Base-by-base conservation (phyloP, 2,888 invertebrate genomes). In the Philereme vetulata region DNA sequence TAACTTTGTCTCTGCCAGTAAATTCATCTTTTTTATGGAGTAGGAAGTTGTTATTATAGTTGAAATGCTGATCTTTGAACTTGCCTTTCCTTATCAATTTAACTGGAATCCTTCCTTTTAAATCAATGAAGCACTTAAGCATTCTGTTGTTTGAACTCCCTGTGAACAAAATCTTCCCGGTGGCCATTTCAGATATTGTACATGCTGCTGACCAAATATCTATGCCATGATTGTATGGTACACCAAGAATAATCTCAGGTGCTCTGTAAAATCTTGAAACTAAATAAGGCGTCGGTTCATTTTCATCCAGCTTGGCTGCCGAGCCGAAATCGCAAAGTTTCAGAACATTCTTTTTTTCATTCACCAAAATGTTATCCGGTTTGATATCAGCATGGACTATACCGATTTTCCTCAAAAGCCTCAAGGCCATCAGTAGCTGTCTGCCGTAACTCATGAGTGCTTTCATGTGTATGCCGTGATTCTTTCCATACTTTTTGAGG, bases 251-350 rank as follows among this genome's bases (percentile, higher is more conserved):
- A 60, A 99, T 99, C 95, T 99, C 99, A 1, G 99, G 99, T 5
- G 99, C 96, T 78, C 99, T 95, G 89, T 99, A 99, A 93, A 99
- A 99, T 74, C 99, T 94, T 56, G 99, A 99, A 56, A 99, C 99
- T 67, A 99, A 93, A 86, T 99, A 99, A 0, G 99, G 99, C 4
- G 99, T 99, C 56, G 98, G 96, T 88, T 99, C 99, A 90, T 97
- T 98, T 74, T 99, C 98, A 72, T 96, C 96, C 21, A 97, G 95
- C 81, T 97, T 96, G 8, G 97, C 96, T 5, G 99, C 98, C 4
- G 99, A 99, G 21, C 99, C 99, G 93, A 99, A 99, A 93, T 99
- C 99, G 89, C 99, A 99, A 48, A 99, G 91, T 89, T 99, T 99
- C 75, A 99, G 88, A 59, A 98, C 94, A 81, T 98, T 93, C 90